Conservation (phyloP, 1,140 invertebrate species). For the Cotesia typhae region DNA sequence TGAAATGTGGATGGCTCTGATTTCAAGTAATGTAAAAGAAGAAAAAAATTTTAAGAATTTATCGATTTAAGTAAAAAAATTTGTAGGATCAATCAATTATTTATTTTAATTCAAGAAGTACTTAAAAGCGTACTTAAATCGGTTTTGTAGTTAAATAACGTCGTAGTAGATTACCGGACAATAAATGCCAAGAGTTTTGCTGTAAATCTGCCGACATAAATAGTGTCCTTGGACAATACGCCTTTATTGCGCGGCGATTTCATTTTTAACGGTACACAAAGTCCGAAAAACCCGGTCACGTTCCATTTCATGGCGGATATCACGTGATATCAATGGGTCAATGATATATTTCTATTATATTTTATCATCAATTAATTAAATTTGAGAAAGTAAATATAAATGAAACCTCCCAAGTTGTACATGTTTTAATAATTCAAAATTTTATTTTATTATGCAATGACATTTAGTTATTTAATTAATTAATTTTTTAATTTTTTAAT, state of each 20-base stretch:
- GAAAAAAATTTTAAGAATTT: no score
- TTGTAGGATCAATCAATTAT: no score
- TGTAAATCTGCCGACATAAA: neutral
- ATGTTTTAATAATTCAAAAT: no score
- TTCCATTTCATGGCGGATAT: slow-evolving; percentile 16
- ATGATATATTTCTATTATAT: neutral
- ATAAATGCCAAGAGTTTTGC: neutral
- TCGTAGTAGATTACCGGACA: no score
- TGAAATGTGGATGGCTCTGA: no score
- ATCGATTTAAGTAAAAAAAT: no score
- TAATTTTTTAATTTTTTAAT: neutral
- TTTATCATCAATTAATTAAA: neutral
- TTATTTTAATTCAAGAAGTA: neutral
- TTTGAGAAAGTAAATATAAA: no score
- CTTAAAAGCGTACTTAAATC: neutral
- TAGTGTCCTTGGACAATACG: neutral
- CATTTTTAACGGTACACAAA: slow-evolving; percentile 7
- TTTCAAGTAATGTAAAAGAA: no score
- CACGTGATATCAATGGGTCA: slow-evolving; percentile 13
- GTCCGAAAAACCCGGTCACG: slow-evolving; percentile 12
- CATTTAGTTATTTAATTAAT: neutral
- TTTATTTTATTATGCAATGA: no score
- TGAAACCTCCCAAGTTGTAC: no score
- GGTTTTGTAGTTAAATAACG: neutral
- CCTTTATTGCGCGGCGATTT: slow-evolving; percentile 1